These are phyloP conservation scores for Zeus faber DNA, from an alignment of 2,113 vertebrate species.

Conservation along the genomic window DNA sequence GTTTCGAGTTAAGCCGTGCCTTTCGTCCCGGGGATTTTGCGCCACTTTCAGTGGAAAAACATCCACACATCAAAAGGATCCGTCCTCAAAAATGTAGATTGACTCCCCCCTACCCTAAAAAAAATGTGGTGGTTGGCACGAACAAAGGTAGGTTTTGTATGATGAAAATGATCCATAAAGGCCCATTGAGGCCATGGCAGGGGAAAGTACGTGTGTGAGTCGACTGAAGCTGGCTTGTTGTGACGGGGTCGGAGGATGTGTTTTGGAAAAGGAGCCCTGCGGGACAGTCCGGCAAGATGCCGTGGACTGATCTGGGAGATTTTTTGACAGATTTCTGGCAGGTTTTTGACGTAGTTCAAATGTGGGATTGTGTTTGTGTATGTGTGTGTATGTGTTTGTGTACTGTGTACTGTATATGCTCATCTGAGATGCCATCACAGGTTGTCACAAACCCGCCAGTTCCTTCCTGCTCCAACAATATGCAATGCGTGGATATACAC, in stretches of 20 bases:
- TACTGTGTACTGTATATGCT: too few species aligned
- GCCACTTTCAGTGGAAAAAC: constrained; percentile 60
- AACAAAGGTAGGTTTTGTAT: constrained; percentile 67
- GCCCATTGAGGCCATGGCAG: constrained; percentile 53
- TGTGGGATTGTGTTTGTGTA: background rate
- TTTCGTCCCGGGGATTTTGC: background rate
- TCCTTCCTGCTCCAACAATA: too few species aligned
- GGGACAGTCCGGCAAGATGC: too few species aligned
- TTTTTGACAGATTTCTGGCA: too few species aligned
- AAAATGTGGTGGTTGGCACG: constrained; percentile 16
- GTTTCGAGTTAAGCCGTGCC: constrained; percentile 21
- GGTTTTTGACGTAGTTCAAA: background rate
- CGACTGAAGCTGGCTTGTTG: too few species aligned
- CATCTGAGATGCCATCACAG: too few species aligned
- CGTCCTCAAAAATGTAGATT: constrained; percentile 25
- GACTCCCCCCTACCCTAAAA: constrained; percentile 14
- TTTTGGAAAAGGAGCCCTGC: constrained; percentile 45
- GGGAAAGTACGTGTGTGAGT: constrained; percentile 39
- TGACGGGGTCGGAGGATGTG: too few species aligned
- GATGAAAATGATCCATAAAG: constrained; percentile 57
- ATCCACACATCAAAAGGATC: constrained; percentile 53
- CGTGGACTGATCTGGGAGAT: too few species aligned
- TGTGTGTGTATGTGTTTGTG: background rate
- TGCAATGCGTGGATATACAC: too few species aligned
- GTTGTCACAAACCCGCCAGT: too few species aligned